Conservation (phyloP, 2,113 vertebrate species). For the Gymnobelideus leadbeateri region DNA sequence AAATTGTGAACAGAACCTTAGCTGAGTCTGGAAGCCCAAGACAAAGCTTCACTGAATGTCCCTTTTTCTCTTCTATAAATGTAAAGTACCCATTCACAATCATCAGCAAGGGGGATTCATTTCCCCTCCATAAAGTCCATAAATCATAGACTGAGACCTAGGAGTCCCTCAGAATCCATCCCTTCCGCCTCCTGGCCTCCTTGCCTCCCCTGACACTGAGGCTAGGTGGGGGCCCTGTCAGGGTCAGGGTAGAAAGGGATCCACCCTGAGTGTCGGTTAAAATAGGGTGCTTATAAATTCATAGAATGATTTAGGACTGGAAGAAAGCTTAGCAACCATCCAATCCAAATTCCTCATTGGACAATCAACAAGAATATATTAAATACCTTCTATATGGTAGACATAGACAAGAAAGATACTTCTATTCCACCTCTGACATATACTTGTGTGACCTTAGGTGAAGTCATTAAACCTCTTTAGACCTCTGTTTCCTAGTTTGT, state of each 20-base stretch:
- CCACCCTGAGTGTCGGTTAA: background rate
- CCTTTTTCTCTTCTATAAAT: background rate
- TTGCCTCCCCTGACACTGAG: background rate
- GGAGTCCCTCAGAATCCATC: too few relatives aligned
- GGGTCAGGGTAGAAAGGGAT: background rate
- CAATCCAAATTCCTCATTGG: background rate
- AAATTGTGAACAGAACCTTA: background rate
- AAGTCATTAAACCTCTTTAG: too few relatives aligned
- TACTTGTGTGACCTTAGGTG: too few relatives aligned
- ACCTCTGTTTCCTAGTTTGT: background rate
- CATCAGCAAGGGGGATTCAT: background rate
- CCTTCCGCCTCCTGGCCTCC: background rate
- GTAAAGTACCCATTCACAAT: background rate
- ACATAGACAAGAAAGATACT: background rate
- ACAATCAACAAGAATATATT: background rate
- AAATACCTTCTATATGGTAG: background rate
- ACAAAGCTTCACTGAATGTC: background rate
- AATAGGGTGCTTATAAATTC: background rate
- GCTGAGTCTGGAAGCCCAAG: background rate
- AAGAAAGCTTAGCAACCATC: background rate
- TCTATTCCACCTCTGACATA: too few relatives aligned
- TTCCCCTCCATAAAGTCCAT: background rate
- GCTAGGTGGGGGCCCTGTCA: background rate
- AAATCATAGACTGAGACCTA: background rate
- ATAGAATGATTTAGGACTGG: background rate